Base-by-base conservation (phyloP, 2,113 vertebrate genomes). In the Scolopax mira region DNA sequence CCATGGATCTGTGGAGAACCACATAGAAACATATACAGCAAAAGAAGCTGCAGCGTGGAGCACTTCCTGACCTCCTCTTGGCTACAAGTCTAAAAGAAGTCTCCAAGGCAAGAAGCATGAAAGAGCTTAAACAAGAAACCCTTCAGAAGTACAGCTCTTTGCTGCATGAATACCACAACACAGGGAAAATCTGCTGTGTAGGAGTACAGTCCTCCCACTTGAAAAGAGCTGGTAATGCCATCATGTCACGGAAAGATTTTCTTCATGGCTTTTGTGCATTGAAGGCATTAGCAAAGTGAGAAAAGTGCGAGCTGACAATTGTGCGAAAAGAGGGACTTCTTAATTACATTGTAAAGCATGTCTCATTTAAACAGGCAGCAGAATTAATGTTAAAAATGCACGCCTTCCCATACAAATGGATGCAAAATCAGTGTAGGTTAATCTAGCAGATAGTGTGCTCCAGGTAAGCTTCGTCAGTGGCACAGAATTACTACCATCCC, bases 201-300 rank as follows among this genome's bases (percentile, higher is more conserved):
- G 98, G 98, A 97, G 94, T 96, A 93, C 46, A 96, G 90, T 94
- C 95, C 97, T 97, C 96, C 96, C 97, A 98, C 98, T 98, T 98
- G 90, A 97, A 98, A 98, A 98, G 93, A 95, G 94, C 92, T 93
- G 98, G 98, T 97, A 98, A 98, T 98, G 96, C 98, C 97, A 97
- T 94, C 86, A 70, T 98, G 97, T 98, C 98, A 98, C 91, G 84
- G 96, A 98, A 98, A 97, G 87, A 93, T 96, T 97, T 83, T 91
- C 88, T 90, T 92, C 91, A 90, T 95, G 88, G 82, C 96, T 96
- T 95, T 94, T 96, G 93, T 92, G 89, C 92, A 89, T 52, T 91
- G 57, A 89, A 96, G 91, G 89, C 93, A 93, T 96, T 96, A 96
- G 84, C 69, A 94, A 92, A 93, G 79, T 72, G 52, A 79, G 94